Evolutionary conservation across 2,797 vertebrate genomes (phyloP).

Genomic region (Falco rusticolus): DNA sequence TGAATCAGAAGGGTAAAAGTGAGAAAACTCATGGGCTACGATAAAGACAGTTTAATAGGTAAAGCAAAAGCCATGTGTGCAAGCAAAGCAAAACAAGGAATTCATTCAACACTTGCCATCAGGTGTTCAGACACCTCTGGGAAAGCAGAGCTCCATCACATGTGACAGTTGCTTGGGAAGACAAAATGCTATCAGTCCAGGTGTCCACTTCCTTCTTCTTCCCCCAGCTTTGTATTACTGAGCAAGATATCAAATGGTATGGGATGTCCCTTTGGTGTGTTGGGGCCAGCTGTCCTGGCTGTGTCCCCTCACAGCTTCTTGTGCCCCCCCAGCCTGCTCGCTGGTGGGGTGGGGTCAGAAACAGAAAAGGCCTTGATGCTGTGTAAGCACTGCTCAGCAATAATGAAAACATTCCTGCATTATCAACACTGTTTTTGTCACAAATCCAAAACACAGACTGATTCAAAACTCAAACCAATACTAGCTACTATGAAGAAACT

Average conservation of each 20-base stretch:
- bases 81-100: background rate
- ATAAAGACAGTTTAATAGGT: too few relatives aligned
- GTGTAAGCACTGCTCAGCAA: background rate
- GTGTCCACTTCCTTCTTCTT: background rate
- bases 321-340: fast-evolving
- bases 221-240: background rate
- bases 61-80: fast-evolving
- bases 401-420: fast-evolving
- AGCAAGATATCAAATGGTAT: background rate
- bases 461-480: background rate
- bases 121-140: background rate
- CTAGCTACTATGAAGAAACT: background rate
- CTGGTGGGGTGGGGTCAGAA: background rate
- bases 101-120: background rate
- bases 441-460: background rate
- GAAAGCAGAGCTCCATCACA: background rate
- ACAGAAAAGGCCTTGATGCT: background rate
- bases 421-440: background rate
- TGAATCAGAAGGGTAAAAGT: background rate
- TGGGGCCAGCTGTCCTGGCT: fast-evolving
- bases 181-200: background rate
- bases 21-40: background rate
- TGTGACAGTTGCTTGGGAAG: fast-evolving
- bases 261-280: background rate
- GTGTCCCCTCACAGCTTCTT: background rate